Percentiles rank a stretch among this genome's conserved stretches.
Conservation (phyloP, 2,888 invertebrate species). For the Leptinotarsa juncta region DNA sequence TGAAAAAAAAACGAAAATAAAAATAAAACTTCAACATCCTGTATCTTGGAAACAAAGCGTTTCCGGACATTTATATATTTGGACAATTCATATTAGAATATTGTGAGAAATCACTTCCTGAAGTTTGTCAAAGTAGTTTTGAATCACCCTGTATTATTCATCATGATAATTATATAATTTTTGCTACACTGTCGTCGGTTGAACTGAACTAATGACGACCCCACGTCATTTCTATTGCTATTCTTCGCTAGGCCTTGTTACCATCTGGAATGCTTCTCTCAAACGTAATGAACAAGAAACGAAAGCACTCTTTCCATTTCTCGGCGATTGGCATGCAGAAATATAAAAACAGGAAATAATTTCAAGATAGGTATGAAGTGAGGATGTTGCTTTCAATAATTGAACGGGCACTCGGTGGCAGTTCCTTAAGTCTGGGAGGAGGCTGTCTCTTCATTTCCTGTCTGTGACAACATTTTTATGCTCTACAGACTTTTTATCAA, state of each 20-base stretch:
- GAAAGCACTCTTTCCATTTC: constrained; percentile 21
- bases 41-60: too few relatives aligned
- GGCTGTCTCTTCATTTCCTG: constrained; percentile 51
- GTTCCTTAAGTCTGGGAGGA: constrained; percentile 28
- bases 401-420: constrained; percentile 30
- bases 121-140: too few relatives aligned
- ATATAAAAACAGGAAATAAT: constrained; percentile 43
- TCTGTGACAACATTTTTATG: constrained; percentile 48
- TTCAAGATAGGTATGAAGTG: constrained; percentile 38
- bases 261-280: constrained; percentile 10
- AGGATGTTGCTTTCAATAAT: constrained; percentile 42
- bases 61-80: too few relatives aligned
- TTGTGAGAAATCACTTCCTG: too few relatives aligned
- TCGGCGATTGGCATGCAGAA: constrained; percentile 31
- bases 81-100: too few relatives aligned
- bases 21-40: too few relatives aligned
- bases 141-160: too few relatives aligned
- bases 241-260: constrained; percentile 2
- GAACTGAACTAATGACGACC: too few relatives aligned
- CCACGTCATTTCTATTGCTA: constrained; percentile 4
- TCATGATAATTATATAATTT: too few relatives aligned
- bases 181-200: too few relatives aligned
- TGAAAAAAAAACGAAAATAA: too few relatives aligned
- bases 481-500: constrained; percentile 44
- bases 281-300: constrained; percentile 24